Evolutionary conservation across 2,888 invertebrate species (phyloP), one percentile per base, ranked within the genome.

Genomic region (Peribatodes rhomboidaria): DNA sequence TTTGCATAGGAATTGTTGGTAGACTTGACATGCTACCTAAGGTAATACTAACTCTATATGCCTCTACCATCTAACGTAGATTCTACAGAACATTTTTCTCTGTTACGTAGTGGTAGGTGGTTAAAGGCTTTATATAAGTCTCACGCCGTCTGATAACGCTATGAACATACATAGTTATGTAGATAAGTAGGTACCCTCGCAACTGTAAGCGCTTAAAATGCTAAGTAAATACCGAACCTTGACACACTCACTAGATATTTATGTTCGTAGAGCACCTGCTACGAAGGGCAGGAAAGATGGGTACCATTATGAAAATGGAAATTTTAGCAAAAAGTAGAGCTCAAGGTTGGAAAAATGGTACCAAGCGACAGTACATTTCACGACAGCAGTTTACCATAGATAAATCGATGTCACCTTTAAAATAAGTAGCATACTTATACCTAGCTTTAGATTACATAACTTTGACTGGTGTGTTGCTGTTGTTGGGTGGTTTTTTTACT

Each of bases 1-100:
- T 72, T 69, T 70, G 69, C 72, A 70, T 69, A 70, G 64, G 46
- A 65, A 68, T 55, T 55, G 67, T 62, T 64, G 55, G 67, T 66
- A 66, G 47, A 62, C 67, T 61, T 66, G 69, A 64, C 63, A 66
- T 64, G 62, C 55, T 49, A 37, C 14, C 55, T 59, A 52, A 14
- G 14, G 42, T 61, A 57, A 31, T 55, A 27, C 27, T 31, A 20
- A n/a, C 18, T 18, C 10, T 42, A 46, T 22, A 22, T 31, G 44
- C 44, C 11, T 22, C 22, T 22, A 22, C 13, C 1, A 18, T 41
- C 16, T 14, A 16, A 41, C 16, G 16, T 41, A 41, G 9, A 6
- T 10, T 1, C 11, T 37, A 37, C 35, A 13, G 11, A 37, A 37
- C n/a, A 37, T n/a, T 4, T 37, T 37, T 37, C n/a, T 37, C 37